Percentiles rank a stretch among this genome's conserved stretches.
Evolutionary conservation across 1,140 invertebrate species (phyloP).

Genomic region (Anastrepha ludens): DNA sequence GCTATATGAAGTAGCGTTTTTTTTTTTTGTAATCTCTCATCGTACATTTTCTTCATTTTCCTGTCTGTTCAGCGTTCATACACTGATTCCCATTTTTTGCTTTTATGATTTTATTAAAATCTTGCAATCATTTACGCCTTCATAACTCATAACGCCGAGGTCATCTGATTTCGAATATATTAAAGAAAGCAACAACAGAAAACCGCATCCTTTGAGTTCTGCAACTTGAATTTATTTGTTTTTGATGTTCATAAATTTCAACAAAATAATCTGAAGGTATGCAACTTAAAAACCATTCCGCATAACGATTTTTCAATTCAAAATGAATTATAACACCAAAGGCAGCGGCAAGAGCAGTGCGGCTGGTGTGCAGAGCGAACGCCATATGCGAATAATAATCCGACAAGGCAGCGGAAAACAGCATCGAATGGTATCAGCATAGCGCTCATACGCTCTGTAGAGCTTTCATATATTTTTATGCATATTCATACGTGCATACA

Average conservation of each 20-base stretch:
- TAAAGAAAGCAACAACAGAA: too few relatives aligned
- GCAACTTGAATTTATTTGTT: neutral
- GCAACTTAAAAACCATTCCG: neutral
- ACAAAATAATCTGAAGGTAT: neutral
- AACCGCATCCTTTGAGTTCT: too few relatives aligned
- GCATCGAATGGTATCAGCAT: neutral
- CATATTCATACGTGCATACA: neutral
- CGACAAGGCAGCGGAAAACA: conserved; percentile 2
- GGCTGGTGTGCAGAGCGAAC: neutral
- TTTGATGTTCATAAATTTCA: neutral
- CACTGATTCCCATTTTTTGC: too few relatives aligned
- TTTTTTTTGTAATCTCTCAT: too few relatives aligned
- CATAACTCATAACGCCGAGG: too few relatives aligned
- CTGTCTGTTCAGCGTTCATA: too few relatives aligned
- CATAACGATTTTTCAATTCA: conserved; percentile 48
- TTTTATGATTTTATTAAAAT: too few relatives aligned
- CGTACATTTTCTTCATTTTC: too few relatives aligned
- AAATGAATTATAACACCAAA: conserved; percentile 38
- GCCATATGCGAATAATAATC: conserved; percentile 42
- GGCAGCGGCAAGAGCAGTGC: neutral
- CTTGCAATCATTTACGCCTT: too few relatives aligned
- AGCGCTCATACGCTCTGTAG: neutral
- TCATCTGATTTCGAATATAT: too few relatives aligned
- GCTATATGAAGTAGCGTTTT: too few relatives aligned
- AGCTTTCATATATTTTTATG: neutral